Base-by-base conservation (phyloP, 1,140 invertebrate genomes). In the Nephotettix cincticeps region DNA sequence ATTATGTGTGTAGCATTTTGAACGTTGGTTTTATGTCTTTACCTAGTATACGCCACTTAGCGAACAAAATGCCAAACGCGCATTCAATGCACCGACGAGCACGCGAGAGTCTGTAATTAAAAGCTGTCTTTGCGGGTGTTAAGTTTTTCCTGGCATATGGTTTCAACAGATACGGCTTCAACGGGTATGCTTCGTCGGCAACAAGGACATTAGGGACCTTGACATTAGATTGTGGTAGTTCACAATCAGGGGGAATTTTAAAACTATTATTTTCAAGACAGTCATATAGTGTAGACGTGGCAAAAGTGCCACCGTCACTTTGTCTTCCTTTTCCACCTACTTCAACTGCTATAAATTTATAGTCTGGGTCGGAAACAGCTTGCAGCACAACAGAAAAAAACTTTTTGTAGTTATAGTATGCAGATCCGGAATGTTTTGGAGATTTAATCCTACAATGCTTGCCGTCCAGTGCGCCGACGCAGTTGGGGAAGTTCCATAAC, bases 11-110 rank as follows among this genome's bases (percentile, higher is more conserved):
- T 47, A 30, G 70, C 70, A 32, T 43, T 72, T 70, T 45, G 28
- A 14, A 36, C 54, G 17, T 13, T 56, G 69, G 40, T 69, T 74
- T 58, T 25, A 74, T 72, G 9, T 51, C 32, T 47, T 68, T 69
- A n/a, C 63, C 36, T n/a, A 71, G 47, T 23, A 71, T 68, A 11
- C 63, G 54, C 64, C 70, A 71, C 47, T 71, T 71, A 14, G 68
- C 47, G 32, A 32, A 70, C 47, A 70, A 21, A 36, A 86, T 84
- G n/a, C 84, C 84, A 77, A 86, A 86, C 0, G 79, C 79, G 77
- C 85, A 86, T 78, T 86, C 84, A 3, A 84, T 78, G 23, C 81
- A 76, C 72, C 79, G 76, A 13, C 80, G 71, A 32, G 79, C 78
- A 66, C 78, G 71, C 28, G 77, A 82, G n/a, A 82, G 29, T 14